phyloP scores from a whole-genome alignment of 2,797 vertebrate genomes.

The Melanotaenia pygmaea region DNA sequence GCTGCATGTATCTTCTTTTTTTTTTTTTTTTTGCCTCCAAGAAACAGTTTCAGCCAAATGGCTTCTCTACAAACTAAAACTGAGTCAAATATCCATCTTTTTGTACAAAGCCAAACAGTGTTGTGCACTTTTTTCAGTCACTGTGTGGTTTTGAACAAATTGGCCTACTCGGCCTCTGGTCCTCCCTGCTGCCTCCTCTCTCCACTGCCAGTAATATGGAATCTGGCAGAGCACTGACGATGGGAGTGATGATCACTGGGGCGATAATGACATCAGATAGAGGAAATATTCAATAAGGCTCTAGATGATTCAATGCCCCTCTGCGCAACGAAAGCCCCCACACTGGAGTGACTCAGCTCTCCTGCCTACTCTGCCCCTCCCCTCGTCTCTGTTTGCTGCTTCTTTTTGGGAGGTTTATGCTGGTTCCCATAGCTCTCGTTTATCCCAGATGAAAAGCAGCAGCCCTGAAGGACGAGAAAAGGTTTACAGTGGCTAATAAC shows the following conservation, averaged over 20 bases:
- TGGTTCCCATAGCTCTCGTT: slow-evolving; percentile 25
- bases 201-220: slow-evolving; percentile 29
- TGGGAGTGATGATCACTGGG: slow-evolving; percentile 57
- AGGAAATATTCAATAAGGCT: slow-evolving; percentile 76
- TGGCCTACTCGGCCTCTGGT: slow-evolving; percentile 1
- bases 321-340: slow-evolving; percentile 63
- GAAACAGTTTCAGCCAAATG: neutral
- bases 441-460: slow-evolving; percentile 24
- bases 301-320: slow-evolving; percentile 73
- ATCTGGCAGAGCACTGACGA: slow-evolving; percentile 43
- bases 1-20: slow-evolving; percentile 1
- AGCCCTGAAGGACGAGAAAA: neutral
- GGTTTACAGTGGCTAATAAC: neutral
- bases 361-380: slow-evolving; percentile 31
- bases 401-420: slow-evolving; percentile 10
- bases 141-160: slow-evolving; percentile 31
- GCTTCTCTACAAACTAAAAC: neutral
- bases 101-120: neutral
- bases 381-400: slow-evolving; percentile 15
- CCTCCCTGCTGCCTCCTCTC: slow-evolving; percentile 7
- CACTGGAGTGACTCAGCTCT: slow-evolving; percentile 77
- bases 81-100: neutral
- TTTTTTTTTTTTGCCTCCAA: slow-evolving; percentile 17
- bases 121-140: slow-evolving; percentile 17
- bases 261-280: slow-evolving; percentile 72